Conservation (phyloP, 1,140 invertebrate species). For the Orchesella cincta region DNA sequence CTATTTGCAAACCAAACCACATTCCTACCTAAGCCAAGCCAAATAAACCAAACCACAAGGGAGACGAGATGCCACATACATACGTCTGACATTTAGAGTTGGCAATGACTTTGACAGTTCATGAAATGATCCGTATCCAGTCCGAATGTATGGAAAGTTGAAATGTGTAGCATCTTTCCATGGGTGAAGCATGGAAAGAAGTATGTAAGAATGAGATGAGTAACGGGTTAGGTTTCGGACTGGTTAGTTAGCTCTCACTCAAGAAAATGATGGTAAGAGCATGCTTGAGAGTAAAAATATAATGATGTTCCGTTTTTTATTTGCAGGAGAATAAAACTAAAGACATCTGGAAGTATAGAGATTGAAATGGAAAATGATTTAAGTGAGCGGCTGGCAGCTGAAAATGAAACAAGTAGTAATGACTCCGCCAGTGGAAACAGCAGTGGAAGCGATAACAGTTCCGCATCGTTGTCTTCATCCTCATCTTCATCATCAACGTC, state of each 20-base stretch:
- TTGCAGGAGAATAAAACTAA: constrained; percentile 55
- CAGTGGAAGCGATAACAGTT: neutral
- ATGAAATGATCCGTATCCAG: neutral
- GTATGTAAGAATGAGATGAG: no score
- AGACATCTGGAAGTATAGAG: constrained; percentile 57
- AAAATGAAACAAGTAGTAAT: constrained; percentile 42
- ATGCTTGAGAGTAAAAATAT: no score
- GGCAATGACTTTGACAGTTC: neutral
- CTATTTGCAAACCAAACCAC: no score
- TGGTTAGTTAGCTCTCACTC: no score
- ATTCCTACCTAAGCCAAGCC: neutral
- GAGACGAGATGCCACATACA: neutral
- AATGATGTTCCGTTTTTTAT: no score
- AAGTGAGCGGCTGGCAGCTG: constrained; percentile 50
- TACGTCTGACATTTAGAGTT: constrained; percentile 10
- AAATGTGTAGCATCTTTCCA: no score
- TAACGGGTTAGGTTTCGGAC: no score
- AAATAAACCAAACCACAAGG: neutral
- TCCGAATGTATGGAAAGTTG: no score
- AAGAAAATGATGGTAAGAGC: no score
- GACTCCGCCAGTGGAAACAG: neutral
- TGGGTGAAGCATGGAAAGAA: no score
- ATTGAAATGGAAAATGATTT: constrained; percentile 57
- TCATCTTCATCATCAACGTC: neutral
- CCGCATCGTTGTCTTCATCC: neutral